A percentile compares a stretch with the other conserved stretches of the same genome.
These are phyloP conservation scores for Nyctereutes procyonoides DNA, from an alignment of 2,113 vertebrate genomes.

Conservation along the genomic window DNA sequence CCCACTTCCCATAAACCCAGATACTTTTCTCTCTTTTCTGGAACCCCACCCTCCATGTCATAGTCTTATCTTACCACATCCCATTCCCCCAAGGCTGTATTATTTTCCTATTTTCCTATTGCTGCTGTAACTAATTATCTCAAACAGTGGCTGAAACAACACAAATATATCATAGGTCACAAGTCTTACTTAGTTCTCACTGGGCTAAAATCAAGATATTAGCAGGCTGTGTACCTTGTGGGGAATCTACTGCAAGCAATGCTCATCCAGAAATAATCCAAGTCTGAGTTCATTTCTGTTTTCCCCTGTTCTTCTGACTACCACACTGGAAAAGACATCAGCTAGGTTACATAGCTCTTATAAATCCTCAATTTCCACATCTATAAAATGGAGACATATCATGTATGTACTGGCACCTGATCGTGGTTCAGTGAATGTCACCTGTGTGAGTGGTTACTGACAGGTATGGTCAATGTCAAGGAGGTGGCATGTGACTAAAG, in stretches of 20 bases:
- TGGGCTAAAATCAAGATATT: neutral
- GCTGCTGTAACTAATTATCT: neutral
- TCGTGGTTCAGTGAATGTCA: neutral
- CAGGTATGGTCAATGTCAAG: neutral
- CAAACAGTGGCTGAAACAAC: neutral
- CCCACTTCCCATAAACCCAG: neutral
- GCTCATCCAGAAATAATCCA: neutral
- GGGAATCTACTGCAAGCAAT: neutral
- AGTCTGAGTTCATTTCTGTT: neutral
- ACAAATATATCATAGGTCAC: neutral
- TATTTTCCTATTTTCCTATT: neutral
- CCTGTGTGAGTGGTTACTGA: neutral
- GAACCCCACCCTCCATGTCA: neutral
- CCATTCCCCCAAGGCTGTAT: neutral
- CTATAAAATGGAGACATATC: neutral
- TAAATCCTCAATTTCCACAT: neutral
- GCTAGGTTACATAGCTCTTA: neutral
- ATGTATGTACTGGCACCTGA: too few species aligned
- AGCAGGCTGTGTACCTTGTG: neutral
- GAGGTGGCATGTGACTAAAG: neutral
- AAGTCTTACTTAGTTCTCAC: neutral
- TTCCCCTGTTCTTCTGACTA: neutral
- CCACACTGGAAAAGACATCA: neutral
- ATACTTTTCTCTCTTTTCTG: neutral
- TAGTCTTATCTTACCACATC: neutral